Evolutionary conservation across 2,888 invertebrate genomes (phyloP).

Genomic region (Minunthozetes semirufus): DNA sequence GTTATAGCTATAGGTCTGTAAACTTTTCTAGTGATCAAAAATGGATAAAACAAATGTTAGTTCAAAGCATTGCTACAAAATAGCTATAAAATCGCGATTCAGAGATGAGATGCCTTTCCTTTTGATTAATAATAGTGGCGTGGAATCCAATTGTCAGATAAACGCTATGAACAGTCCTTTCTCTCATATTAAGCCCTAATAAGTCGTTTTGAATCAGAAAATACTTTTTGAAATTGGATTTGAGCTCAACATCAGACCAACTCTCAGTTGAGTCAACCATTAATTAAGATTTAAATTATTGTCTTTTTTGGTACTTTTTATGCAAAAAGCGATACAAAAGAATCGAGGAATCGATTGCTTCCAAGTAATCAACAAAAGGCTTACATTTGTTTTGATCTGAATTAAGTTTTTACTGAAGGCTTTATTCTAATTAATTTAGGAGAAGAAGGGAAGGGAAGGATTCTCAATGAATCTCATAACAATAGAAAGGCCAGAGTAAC

Average conservation of each 20-base stretch:
- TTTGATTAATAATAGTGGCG: constrained; percentile 30
- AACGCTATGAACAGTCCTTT: neutral
- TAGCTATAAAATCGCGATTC: neutral
- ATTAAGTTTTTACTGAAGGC: constrained; percentile 14
- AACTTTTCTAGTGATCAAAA: neutral
- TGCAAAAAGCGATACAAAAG: neutral
- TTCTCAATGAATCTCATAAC: neutral
- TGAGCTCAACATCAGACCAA: neutral
- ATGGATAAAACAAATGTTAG: constrained; percentile 25
- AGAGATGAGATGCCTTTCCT: neutral
- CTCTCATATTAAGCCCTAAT: neutral
- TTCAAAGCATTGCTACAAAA: constrained; percentile 1
- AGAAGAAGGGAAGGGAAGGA: neutral
- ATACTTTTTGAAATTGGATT: neutral
- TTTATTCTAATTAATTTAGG: constrained; percentile 29
- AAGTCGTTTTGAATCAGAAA: constrained; percentile 9
- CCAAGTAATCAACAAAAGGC: constrained; percentile 16
- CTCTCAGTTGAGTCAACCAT: neutral
- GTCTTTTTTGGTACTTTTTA: neutral
- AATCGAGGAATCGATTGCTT: constrained; percentile 14
- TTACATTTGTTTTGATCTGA: neutral
- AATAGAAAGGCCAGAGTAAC: neutral
- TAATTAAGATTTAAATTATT: constrained; percentile 27
- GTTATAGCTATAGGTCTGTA: neutral
- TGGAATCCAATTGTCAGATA: constrained; percentile 18